phyloP scores from a whole-genome alignment of 2,797 vertebrate species.

The Rhinatrema bivittatum region DNA sequence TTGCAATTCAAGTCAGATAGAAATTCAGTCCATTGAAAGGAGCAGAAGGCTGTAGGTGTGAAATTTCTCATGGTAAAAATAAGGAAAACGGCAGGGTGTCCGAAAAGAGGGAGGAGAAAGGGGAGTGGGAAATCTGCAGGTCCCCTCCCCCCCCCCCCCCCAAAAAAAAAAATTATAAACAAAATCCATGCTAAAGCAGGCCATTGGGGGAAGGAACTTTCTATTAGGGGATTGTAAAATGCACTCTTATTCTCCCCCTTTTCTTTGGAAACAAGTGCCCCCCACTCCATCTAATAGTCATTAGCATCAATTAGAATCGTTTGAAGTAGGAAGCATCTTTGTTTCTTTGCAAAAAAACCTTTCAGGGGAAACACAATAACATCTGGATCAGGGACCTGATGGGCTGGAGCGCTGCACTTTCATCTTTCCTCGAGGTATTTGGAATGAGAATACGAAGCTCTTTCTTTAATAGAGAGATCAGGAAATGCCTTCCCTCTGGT shows the following conservation, averaged over 20 bases:
- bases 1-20: constrained; percentile 6
- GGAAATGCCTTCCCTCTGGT: constrained; percentile 61
- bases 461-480: constrained; percentile 58
- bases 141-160: not conserved
- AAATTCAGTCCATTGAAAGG: not conserved
- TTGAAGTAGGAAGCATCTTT: constrained; percentile 76
- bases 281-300: constrained; percentile 81
- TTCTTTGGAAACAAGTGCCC: constrained; percentile 60
- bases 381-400: constrained; percentile 58
- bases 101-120: not conserved
- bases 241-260: constrained; percentile 52
- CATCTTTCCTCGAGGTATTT: constrained; percentile 48
- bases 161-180: constrained; percentile 12
- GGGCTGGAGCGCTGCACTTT: constrained; percentile 47
- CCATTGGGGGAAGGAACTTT: constrained; percentile 34
- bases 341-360: constrained; percentile 58
- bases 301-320: constrained; percentile 86
- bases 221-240: constrained; percentile 63
- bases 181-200: constrained; percentile 18
- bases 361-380: constrained; percentile 67
- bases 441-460: constrained; percentile 50
- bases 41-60: constrained; percentile 54
- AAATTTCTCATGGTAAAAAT: constrained; percentile 72
- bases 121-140: constrained; percentile 6
- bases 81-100: constrained; percentile 44